Percentiles rank a stretch among this genome's conserved stretches.
Evolutionary conservation across 2,113 vertebrate genomes (phyloP).

Genomic region (Trachemys scripta): DNA sequence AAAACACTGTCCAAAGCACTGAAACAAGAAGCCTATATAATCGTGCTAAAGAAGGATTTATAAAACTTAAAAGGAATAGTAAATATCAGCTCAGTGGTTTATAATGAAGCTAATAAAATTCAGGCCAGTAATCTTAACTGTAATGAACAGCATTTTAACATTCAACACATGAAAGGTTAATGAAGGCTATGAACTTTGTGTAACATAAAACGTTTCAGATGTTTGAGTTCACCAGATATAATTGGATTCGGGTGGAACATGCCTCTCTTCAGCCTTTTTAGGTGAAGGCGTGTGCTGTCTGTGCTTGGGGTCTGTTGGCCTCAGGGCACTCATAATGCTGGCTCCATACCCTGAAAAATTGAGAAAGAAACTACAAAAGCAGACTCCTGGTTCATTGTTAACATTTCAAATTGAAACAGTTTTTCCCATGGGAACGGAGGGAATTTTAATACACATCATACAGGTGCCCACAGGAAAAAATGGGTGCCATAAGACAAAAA

Average conservation of each 20-base stretch:
- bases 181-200: conserved; percentile 80
- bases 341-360: conserved; percentile 86
- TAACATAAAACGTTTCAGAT: conserved; percentile 82
- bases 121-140: conserved; percentile 77
- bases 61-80: conserved; percentile 81
- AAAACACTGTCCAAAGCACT: conserved; percentile 75
- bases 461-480: neutral
- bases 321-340: conserved; percentile 78
- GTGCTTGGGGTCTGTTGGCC: conserved; percentile 80
- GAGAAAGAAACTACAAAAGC: conserved; percentile 72
- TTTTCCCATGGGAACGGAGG: neutral
- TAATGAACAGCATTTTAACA: conserved; percentile 80
- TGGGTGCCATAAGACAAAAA: accelerated
- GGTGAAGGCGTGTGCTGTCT: conserved; percentile 81
- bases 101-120: conserved; percentile 84
- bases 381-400: conserved; percentile 16
- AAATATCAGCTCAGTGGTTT: conserved; percentile 83
- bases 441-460: neutral
- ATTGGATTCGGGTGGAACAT: conserved; percentile 88
- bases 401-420: conserved; percentile 60
- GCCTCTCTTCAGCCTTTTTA: conserved; percentile 81
- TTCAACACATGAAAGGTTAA: conserved; percentile 83
- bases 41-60: conserved; percentile 72
- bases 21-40: conserved; percentile 77
- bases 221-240: conserved; percentile 87